phyloP scores from a whole-genome alignment of 2,113 vertebrate genomes.

The Athene noctua region DNA sequence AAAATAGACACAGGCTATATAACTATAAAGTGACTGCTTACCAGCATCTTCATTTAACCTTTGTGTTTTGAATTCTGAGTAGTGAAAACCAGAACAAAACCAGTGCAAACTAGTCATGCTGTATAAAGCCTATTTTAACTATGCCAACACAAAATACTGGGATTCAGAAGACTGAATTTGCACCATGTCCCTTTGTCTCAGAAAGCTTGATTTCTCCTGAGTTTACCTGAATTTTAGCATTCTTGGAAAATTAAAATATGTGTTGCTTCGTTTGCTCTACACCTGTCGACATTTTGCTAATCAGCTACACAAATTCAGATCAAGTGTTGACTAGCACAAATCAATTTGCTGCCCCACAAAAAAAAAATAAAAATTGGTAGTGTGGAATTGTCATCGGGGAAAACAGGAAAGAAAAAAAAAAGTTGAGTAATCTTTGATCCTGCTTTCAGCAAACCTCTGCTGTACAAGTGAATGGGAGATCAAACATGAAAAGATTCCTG shows the following conservation, averaged over 20 bases:
- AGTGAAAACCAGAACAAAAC: background rate
- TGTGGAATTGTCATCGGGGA: conserved; percentile 59
- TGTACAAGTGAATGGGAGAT: conserved; percentile 68
- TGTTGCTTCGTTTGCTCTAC: background rate
- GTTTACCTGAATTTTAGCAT: conserved; percentile 12
- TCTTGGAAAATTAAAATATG: background rate
- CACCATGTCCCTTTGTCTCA: background rate
- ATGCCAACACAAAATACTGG: background rate
- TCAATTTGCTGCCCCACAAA: conserved; percentile 25
- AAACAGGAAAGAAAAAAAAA: conserved; percentile 36
- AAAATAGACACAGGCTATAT: background rate
- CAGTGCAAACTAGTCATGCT: background rate
- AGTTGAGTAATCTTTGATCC: conserved; percentile 71
- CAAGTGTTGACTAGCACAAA: conserved; percentile 11
- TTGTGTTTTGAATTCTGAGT: background rate
- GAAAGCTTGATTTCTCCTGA: background rate
- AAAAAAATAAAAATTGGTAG: background rate
- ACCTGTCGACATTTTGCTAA: background rate
- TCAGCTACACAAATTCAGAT: conserved; percentile 38
- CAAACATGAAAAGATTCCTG: conserved; percentile 62
- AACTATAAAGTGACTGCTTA: background rate
- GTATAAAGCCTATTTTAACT: background rate
- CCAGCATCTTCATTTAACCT: background rate
- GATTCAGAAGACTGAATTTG: background rate
- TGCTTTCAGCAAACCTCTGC: conserved; percentile 62